Evolutionary conservation across 2,113 vertebrate genomes (phyloP).

Genomic region (Aegotheles bennettii): DNA sequence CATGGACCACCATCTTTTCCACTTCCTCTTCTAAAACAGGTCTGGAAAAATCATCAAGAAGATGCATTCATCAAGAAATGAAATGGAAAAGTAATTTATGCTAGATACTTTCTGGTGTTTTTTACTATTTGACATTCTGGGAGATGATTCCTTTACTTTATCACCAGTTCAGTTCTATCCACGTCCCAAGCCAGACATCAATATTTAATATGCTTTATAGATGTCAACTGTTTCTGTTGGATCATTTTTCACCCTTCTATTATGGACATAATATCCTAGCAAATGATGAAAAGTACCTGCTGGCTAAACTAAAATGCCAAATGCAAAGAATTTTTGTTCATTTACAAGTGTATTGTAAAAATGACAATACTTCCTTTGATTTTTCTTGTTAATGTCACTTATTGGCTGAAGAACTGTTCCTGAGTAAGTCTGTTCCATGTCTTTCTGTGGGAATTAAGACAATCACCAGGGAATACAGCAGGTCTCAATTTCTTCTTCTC

Average conservation of each 20-base stretch:
- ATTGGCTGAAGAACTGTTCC: background rate
- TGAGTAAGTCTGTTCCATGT: background rate
- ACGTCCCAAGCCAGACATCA: background rate
- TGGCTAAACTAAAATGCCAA: background rate
- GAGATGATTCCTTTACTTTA: background rate
- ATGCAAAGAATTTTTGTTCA: background rate
- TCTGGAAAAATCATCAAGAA: constrained; percentile 73
- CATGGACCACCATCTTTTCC: constrained; percentile 61
- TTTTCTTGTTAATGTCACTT: background rate
- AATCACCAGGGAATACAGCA: background rate
- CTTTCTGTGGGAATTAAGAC: background rate
- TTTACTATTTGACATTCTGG: background rate
- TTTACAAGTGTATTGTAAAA: background rate
- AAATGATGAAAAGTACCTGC: background rate
- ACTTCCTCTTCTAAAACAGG: constrained; percentile 59
- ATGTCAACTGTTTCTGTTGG: background rate
- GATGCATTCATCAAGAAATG: constrained; percentile 60
- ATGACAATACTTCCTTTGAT: background rate
- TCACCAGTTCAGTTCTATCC: background rate
- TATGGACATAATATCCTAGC: background rate
- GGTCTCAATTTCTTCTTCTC: background rate
- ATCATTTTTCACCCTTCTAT: background rate
- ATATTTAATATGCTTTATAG: background rate
- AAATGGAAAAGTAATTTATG: constrained; percentile 69
- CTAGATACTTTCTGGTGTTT: background rate